Evolutionary conservation across 2,888 invertebrate species (phyloP), one percentile per base, ranked within the genome.

Genomic region (Aphidius colemani): DNA sequence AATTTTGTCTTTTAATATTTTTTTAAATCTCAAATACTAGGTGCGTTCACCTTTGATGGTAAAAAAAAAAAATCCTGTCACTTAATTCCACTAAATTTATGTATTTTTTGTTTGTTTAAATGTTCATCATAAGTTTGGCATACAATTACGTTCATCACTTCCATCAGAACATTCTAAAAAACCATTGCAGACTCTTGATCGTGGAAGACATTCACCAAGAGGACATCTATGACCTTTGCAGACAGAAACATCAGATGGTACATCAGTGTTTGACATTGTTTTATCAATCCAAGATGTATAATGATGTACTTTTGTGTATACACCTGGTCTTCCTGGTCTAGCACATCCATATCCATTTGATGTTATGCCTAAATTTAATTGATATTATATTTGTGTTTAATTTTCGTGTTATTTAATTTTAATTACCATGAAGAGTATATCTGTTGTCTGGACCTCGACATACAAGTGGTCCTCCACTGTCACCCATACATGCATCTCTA

Each of bases 321-420:
- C 91, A 46, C 92, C 92, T 11, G 92, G 93, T 7, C 92, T 84
- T 76, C 90, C 89, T 0, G 91, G 90, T 68, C 92, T 84, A 0
- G 92, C 92, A 79, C 92, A 92, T 0, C 92, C 92, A 77, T 91
- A 91, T 0, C 92, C 92, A 76, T 92, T 92, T 70, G 91, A 91
- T 0, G 92, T 92, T 9, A 93, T 90, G 8, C 92, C 91, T 86
- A 72, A 8, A 68, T 39, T 11, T 53, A 13, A 50, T 30, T n/a
- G n/a, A 43, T 40, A 13, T 30, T 13, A n/a, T 7, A 18, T n/a
- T 11, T 39, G 18, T 46, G 1, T 18, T 10, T 7, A n/a, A 9
- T 63, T 18, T n/a, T n/a, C n/a, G 2, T 48, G 4, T 10, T 10
- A 7, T 43, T 51, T n/a, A n/a, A 55, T 51, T 44, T 41, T 50